Percentiles rank a stretch among this genome's conserved stretches.
phyloP scores from a whole-genome alignment of 2,888 invertebrate genomes.

The Drymonia ruficornis region DNA sequence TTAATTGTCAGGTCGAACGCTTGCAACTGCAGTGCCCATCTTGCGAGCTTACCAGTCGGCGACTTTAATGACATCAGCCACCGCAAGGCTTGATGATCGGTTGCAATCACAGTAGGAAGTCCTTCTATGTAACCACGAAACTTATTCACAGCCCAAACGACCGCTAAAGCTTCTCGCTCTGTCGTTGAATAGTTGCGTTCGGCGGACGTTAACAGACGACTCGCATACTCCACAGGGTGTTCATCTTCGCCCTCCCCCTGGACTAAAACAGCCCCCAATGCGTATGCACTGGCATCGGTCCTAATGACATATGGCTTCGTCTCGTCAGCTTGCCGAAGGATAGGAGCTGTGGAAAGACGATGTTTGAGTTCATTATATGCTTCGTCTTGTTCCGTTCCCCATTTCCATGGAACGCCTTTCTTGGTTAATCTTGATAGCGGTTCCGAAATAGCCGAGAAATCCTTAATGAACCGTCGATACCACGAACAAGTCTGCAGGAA shows the following conservation, averaged over 20 bases:
- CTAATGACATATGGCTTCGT: constrained; percentile 38
- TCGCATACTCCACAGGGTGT: constrained; percentile 35
- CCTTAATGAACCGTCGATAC: constrained; percentile 43
- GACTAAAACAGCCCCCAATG: constrained; percentile 39
- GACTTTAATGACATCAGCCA: constrained; percentile 64
- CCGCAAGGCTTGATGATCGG: constrained; percentile 67
- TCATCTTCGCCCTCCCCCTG: constrained; percentile 34
- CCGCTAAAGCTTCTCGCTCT: constrained; percentile 55
- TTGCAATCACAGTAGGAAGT: constrained; percentile 52
- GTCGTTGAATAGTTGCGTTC: constrained; percentile 63
- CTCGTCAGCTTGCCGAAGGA: constrained; percentile 37
- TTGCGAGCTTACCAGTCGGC: constrained; percentile 57
- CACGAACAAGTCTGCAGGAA: constrained; percentile 46
- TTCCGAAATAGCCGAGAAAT: constrained; percentile 36
- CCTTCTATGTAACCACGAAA: constrained; percentile 47
- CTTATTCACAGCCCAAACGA: constrained; percentile 32
- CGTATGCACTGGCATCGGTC: constrained; percentile 47
- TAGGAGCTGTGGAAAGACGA: constrained; percentile 28
- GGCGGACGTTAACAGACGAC: constrained; percentile 30
- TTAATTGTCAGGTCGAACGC: constrained; percentile 48
- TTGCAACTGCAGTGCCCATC: constrained; percentile 64
- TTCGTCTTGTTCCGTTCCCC: constrained; percentile 28
- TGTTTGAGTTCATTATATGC: constrained; percentile 30
- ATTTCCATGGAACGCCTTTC: constrained; percentile 41
- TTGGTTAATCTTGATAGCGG: constrained; percentile 42